Evolutionary conservation across 2,113 vertebrate species (phyloP), one percentile per base, ranked within the genome.

Genomic region (Steatornis caripensis): DNA sequence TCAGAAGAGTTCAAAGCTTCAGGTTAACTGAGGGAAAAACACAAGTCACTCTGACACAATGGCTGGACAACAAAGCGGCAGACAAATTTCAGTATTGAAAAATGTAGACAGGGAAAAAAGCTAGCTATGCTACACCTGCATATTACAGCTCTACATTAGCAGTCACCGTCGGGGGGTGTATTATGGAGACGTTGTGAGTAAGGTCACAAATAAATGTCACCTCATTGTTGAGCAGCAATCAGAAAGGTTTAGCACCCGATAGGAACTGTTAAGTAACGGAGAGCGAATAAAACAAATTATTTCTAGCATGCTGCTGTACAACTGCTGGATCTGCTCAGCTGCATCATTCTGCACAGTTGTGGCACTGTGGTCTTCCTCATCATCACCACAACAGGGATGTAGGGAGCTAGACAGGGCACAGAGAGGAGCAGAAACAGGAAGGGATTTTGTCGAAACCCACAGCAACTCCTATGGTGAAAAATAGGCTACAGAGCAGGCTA

Each of bases 1-100:
- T 94, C 91, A 26, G 68, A 37, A 43, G 72, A 95, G 86, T 90
- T 95, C 89, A 95, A 90, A 74, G 86, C 80, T 89, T 86, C 23
- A 5, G 88, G 60, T 80, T 64, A 90, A 61, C 68, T 26, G 54
- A 84, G 60, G 90, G 60, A 92, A 95, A 96, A 90, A 32, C 49
- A 4, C 34, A 74, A 92, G 89, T 87, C 51, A 41, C 36, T 90
- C 62, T 37, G 70, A 90, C 51, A 72, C 32, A 80, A 80, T 12
- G 24, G 39, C 81, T 65, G 70, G 87, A 64, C 87, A 79, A 76
- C 36, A 69, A 82, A 68, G 45, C 10, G 15, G 39, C 60, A 71
- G 81, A 60, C 22, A 49, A 49, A 91, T 76, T 89, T 71, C 43
- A 41, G 48, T 14, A 27, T 6, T 65, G 54, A 79, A 87, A 96